Evolutionary conservation across 2,888 invertebrate species (phyloP), one percentile per base, ranked within the genome.

Genomic region (Limenitis camilla): DNA sequence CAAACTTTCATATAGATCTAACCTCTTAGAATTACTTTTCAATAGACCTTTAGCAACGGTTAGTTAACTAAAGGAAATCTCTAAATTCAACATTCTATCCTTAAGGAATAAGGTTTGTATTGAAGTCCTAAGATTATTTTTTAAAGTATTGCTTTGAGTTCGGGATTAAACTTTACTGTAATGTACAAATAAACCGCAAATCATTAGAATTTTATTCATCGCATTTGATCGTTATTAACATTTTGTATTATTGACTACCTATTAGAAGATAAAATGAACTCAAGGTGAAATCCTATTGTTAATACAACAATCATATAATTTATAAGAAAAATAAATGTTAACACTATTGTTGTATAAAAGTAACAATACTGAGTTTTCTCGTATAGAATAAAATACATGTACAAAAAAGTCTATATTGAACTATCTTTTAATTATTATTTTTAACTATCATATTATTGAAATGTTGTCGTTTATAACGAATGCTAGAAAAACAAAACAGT

Each of bases 251-350:
- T 45, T 45, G 19, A 38, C 36, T 19, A n/a, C n/a, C n/a, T n/a
- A 30, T 36, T 30, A 29, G 35, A 45, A 45, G 36, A 9, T 45
- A 36, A 45, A 45, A 29, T 19, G 36, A 45, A 45, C 36, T 45
- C 45, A 45, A 45, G 45, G 45, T 35, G 45, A 45, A 45, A 19
- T n/a, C 11, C 45, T 45, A 45, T 45, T 45, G 45, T 45, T 45
- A 36, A 36, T 9, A 45, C 28, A 45, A 45, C 36, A 45, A 38
- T 45, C 35, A 36, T 45, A 29, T 6, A 38, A 45, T 36, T 45
- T 45, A 29, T 6, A 38, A 45, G 44, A 45, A 30, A 45, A 45
- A 36, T 30, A 36, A 45, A 45, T 36, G 4, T 35, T 36, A 36
- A 45, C 29, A 29, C 45, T 45, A 45, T 45, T 45, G 45, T 45